A percentile compares a stretch with the other conserved stretches of the same genome.
These are phyloP conservation scores for Tetraneura akinire DNA, from an alignment of 1,140 invertebrate genomes.

Conservation along the genomic window DNA sequence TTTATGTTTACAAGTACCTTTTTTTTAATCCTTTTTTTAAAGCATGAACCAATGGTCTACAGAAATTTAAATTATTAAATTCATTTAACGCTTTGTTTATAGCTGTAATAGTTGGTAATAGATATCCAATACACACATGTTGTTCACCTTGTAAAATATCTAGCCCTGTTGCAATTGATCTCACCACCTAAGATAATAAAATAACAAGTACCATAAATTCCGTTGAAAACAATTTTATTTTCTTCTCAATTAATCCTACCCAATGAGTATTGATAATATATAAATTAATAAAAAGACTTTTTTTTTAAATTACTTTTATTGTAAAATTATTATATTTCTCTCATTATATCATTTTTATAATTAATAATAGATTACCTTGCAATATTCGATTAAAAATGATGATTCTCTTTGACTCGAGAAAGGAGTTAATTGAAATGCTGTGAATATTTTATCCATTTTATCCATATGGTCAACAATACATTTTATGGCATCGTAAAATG, in stretches of 20 bases:
- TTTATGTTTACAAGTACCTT: neutral
- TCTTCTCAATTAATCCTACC: neutral
- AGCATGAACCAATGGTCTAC: conserved; percentile 5
- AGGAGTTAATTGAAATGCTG: neutral
- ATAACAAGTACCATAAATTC: neutral
- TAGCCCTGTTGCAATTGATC: neutral
- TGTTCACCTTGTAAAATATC: conserved; percentile 12
- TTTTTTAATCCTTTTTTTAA: conserved; percentile 1
- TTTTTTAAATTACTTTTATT: conserved; percentile 1
- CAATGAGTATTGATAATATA: neutral
- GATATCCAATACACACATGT: conserved; percentile 7
- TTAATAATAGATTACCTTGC: conserved; percentile 5
- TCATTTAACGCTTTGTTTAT: neutral
- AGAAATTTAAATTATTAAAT: conserved; percentile 20
- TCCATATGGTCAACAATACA: neutral
- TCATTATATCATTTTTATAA: conserved; percentile 2
- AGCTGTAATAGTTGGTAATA: neutral
- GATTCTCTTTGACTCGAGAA: neutral
- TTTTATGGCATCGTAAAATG: neutral
- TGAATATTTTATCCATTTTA: neutral
- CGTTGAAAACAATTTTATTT: neutral
- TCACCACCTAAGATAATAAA: conserved; percentile 23
- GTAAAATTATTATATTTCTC: neutral
- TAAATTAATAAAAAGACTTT: neutral
- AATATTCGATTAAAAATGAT: neutral